These are phyloP conservation scores for Actinostola sp. DNA, from an alignment of 92 coral and sea anemone genomes.

Conservation along the genomic window DNA sequence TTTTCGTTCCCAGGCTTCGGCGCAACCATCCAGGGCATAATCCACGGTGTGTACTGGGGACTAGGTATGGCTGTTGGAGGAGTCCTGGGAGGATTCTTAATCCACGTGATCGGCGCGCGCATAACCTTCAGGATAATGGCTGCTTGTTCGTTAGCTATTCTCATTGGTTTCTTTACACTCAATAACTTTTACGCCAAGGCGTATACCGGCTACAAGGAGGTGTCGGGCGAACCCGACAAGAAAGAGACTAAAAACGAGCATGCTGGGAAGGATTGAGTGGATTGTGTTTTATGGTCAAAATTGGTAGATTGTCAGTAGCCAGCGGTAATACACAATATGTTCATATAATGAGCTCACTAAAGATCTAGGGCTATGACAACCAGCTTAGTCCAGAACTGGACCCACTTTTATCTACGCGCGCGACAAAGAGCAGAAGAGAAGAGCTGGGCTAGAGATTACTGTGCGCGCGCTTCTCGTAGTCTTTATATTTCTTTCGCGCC, in stretches of 20 bases:
- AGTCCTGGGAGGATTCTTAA: slow-evolving; percentile 75
- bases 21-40: slow-evolving; percentile 87
- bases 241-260: not conserved
- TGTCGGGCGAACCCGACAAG: slow-evolving; percentile 7
- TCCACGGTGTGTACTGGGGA: slow-evolving; percentile 95
- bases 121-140: slow-evolving; percentile 79
- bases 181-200: slow-evolving; percentile 59
- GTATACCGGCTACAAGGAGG: slow-evolving; percentile 8
- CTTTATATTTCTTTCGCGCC: too few species aligned
- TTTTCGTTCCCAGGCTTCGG: slow-evolving; percentile 58
- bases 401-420: too few species aligned
- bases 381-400: too few species aligned
- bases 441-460: too few species aligned
- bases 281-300: not conserved
- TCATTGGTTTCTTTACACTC: slow-evolving; percentile 62
- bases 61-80: slow-evolving; percentile 93
- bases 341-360: too few species aligned
- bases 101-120: slow-evolving; percentile 85
- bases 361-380: too few species aligned
- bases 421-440: too few species aligned
- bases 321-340: too few species aligned
- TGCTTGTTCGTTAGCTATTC: slow-evolving; percentile 62
- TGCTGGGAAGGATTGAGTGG: not conserved
- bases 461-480: too few species aligned
- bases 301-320: not conserved